Evolutionary conservation across 2,888 invertebrate genomes (phyloP), one percentile per base, ranked within the genome.

Genomic region (Drosophila suboccidentalis): DNA sequence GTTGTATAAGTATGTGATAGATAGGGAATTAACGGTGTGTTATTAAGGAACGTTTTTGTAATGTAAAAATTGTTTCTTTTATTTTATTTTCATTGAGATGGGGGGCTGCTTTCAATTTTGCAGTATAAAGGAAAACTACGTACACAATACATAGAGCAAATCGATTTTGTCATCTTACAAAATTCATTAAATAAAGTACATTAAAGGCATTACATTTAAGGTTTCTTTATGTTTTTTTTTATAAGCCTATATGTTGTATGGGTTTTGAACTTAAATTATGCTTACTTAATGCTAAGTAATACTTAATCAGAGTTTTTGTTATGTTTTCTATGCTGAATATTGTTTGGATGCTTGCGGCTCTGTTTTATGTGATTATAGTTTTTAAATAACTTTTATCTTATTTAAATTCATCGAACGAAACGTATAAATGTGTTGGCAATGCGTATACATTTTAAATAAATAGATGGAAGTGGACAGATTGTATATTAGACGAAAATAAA

Each of bases 221-320:
- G 64, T 58, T 55, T 39, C 51, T 34, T 62, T 50, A 19, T 47
- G 26, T 29, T 38, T 62, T 19, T 51, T 38, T 62, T 19, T 51
- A 43, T 71, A 78, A 70, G 79, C 75, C 62, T 78, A 66, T 49
- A 19, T 68, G 44, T 57, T 63, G 49, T 70, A 71, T 49, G 67
- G 67, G 41, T 66, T 75, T 75, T 29, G 51, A 77, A 70, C 87
- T 89, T 84, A 89, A 72, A 55, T 64, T 80, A 78, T 58, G 43
- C 67, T 83, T 67, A 83, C 79, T 71, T 81, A 70, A 78, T 62
- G 70, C 91, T 90, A 90, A 60, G 78, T 90, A 91, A 90, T 91
- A 90, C 91, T 91, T 90, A 91, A 89, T 79, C 80, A 90, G 86
- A 89, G 71, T 84, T 82, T 73, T 77, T 54, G 44, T 60, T 68